Conservation (phyloP, 2,113 vertebrate genomes). For the Menidia beryllina region DNA sequence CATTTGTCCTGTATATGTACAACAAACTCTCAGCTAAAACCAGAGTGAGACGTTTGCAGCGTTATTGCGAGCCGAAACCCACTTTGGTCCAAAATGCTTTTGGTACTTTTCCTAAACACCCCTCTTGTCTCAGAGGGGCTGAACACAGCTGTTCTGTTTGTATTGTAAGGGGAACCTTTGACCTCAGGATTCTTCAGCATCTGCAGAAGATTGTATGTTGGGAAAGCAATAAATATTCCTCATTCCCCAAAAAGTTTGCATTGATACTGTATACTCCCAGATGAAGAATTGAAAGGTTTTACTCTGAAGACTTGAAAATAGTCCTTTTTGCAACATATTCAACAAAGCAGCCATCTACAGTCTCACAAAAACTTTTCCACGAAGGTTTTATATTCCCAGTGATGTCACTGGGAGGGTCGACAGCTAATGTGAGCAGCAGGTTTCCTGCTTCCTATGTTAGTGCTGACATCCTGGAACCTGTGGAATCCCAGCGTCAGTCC, state of each 20-base stretch:
- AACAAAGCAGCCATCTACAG: background rate
- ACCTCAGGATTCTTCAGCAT: conserved; percentile 1
- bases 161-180: conserved; percentile 10
- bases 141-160: conserved; percentile 34
- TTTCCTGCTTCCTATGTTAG: conserved; percentile 34
- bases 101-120: conserved; percentile 42
- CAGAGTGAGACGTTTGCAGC: conserved; percentile 17
- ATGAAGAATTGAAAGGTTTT: background rate
- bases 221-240: background rate
- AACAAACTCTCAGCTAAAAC: conserved; percentile 53
- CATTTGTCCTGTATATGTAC: conserved; percentile 25
- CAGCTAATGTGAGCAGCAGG: conserved; percentile 52
- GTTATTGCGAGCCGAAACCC: conserved; percentile 44
- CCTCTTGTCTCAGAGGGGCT: conserved; percentile 14
- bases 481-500: conserved; percentile 24
- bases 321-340: background rate
- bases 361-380: conserved; percentile 2
- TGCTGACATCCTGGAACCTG: conserved; percentile 43
- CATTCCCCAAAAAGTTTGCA: background rate
- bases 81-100: conserved; percentile 38
- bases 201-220: conserved; percentile 1
- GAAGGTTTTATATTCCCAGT: background rate
- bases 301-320: background rate
- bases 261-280: background rate
- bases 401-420: conserved; percentile 19